Evolutionary conservation across 2,888 invertebrate genomes (phyloP), one percentile per base, ranked within the genome.

Genomic region (Cheilosia soror): DNA sequence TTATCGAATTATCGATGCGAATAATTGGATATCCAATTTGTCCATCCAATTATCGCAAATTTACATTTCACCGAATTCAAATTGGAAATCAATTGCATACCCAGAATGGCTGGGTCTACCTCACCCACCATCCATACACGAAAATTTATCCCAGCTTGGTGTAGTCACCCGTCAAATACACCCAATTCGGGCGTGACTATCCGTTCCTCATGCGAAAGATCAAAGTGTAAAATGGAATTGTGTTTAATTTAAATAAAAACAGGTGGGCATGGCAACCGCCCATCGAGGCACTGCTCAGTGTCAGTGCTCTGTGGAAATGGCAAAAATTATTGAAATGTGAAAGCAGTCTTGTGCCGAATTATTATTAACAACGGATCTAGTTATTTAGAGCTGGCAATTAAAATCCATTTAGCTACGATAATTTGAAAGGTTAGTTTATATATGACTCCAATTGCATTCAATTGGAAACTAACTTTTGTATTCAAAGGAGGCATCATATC

Each of bases 21-120:
- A 76, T 86, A 86, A 86, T 86, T 86, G 86, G 86, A 86, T 86
- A 86, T 86, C 86, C 86, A 86, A 86, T 86, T 86, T 86, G 86
- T 82, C 86, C 82, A 82, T 86, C 86, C 82, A 86, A 86, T 86
- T 86, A 86, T 86, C 82, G 82, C 82, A 86, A 86, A 86, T 86
- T 86, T 86, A 82, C 86, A 86, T 86, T 86, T 82, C 86, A 82
- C 72, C 86, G 86, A 86, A 82, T 65, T 27, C 86, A 82, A 86
- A 86, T 86, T 86, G 86, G 86, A 86, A 86, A 86, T 86, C 86
- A 86, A 86, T 86, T 86, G 82, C 86, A 82, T 73, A 77, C 82
- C 82, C 73, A 47, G 58, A 40, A 66, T 40, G 63, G 40, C 55
- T 49, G 20, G 20, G 57, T 6, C 65, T 37, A 65, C 49, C 65